phyloP scores from a whole-genome alignment of 2,113 vertebrate species.

The Zosterops pallidus region DNA sequence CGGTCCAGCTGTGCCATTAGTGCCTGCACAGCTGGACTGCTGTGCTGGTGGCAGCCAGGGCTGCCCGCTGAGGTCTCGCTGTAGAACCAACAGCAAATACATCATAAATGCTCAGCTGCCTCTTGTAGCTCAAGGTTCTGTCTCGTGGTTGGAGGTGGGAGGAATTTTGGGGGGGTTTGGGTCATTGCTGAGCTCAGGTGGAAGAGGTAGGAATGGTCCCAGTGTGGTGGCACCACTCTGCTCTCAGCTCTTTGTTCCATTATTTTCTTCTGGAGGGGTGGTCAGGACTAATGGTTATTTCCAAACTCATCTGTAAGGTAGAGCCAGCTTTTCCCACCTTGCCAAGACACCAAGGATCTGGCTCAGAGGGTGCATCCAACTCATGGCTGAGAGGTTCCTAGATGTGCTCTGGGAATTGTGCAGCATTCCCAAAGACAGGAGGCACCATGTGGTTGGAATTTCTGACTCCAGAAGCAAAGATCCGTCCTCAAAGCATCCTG shows the following conservation, averaged over 20 bases:
- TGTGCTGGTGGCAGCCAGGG: constrained; percentile 8
- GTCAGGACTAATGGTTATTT: not conserved
- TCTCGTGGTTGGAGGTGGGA: fast-evolving
- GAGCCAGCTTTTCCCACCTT: not conserved
- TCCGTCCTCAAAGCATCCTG: fast-evolving
- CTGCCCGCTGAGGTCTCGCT: not conserved
- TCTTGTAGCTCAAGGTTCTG: not conserved
- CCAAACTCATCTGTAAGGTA: not conserved
- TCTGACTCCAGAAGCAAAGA: not conserved
- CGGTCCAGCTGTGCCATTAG: constrained; percentile 60
- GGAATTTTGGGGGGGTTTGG: not conserved
- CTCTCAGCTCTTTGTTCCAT: fast-evolving
- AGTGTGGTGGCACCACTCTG: fast-evolving
- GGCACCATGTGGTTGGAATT: not conserved
- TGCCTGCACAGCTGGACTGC: constrained; percentile 31
- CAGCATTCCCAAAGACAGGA: not conserved
- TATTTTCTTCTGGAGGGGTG: not conserved
- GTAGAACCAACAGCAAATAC: not conserved
- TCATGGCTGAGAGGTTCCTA: not conserved
- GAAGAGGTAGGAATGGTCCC: no score
- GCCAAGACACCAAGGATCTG: not conserved
- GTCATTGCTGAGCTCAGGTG: not conserved
- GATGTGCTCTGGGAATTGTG: not conserved
- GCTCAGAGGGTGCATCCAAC: not conserved
- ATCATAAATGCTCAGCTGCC: not conserved